Evolutionary conservation across 1,140 invertebrate species (phyloP), one percentile per base, ranked within the genome.

Genomic region (Streblospio benedicti): DNA sequence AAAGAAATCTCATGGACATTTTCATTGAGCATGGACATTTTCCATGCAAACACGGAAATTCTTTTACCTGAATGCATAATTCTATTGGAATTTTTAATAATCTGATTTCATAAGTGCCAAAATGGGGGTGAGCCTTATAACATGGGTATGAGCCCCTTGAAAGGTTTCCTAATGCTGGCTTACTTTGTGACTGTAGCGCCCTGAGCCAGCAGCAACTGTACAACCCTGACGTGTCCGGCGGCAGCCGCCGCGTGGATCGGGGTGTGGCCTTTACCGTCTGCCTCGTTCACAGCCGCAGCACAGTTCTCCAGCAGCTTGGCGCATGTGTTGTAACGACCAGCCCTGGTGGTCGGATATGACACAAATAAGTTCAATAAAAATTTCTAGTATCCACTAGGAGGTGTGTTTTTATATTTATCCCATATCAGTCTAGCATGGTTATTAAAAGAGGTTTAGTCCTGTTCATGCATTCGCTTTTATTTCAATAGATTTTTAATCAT

Each of bases 251-350:
- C 59, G 62, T 80, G 79, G 16, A 80, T 69, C 12, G 77, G 70
- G 1, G 75, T 78, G 32, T 69, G 56, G 4, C 75, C 75, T 18
- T 70, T 52, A 2, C 61, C 64, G 59, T 78, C 75, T 6, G 67
- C 68, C 52, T 76, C 72, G 56, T 78, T 78, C 31, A 78, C 73
- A 69, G 61, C 14, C 74, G 71, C 28, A 69, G 64, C 1, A 47
- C 4, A 14, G 55, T 67, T 71, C 68, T 90, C 86, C 4, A 93
- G 76, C 2, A 93, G 79, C 65, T 89, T 85, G 30, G 83, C 82
- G 20, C 73, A 76, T 0, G 89, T 92, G 69, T 93, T 87, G 69
- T 85, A 89, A 4, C 90, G 81, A 0, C 90, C 91, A 71, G 88
- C 92, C 69, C 90, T 89, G 70, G 4, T 78, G 74, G 49, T 54